phyloP scores from a whole-genome alignment of 2,797 vertebrate species.

The Aldrovandia affinis region DNA sequence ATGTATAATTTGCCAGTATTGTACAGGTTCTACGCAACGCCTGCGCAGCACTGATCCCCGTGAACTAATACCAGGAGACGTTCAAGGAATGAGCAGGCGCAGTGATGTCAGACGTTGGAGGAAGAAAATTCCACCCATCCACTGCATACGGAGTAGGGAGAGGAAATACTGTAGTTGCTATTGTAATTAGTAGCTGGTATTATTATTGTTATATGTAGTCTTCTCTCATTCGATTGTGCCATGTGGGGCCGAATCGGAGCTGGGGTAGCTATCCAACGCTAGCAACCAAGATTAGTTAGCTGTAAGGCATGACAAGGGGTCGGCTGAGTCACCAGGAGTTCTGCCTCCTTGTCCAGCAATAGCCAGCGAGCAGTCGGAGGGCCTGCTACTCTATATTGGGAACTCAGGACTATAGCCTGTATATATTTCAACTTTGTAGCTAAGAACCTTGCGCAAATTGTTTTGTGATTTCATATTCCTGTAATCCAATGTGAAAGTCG shows the following conservation, averaged over 20 bases:
- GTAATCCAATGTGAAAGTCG: constrained; percentile 31
- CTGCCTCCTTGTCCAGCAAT: constrained; percentile 35
- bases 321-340: constrained; percentile 42
- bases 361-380: constrained; percentile 51
- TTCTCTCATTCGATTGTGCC: not conserved
- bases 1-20: not conserved
- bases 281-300: constrained; percentile 27
- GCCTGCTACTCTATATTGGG: constrained; percentile 48
- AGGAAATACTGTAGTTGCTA: constrained; percentile 12
- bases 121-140: constrained; percentile 42
- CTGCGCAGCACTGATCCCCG: constrained; percentile 24
- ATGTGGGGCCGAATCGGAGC: constrained; percentile 9
- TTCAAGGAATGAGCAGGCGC: constrained; percentile 59
- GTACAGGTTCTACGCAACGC: constrained; percentile 45
- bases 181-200: not conserved
- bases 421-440: constrained; percentile 12
- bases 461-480: constrained; percentile 17
- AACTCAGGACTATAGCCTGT: constrained; percentile 33
- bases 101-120: constrained; percentile 46
- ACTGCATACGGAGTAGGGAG: constrained; percentile 38
- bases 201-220: not conserved
- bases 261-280: constrained; percentile 28
- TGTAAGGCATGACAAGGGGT: constrained; percentile 25
- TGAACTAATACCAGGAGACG: constrained; percentile 31
- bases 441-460: not conserved